phyloP scores from a whole-genome alignment of 2,113 vertebrate genomes.

The Carlito syrichta region DNA sequence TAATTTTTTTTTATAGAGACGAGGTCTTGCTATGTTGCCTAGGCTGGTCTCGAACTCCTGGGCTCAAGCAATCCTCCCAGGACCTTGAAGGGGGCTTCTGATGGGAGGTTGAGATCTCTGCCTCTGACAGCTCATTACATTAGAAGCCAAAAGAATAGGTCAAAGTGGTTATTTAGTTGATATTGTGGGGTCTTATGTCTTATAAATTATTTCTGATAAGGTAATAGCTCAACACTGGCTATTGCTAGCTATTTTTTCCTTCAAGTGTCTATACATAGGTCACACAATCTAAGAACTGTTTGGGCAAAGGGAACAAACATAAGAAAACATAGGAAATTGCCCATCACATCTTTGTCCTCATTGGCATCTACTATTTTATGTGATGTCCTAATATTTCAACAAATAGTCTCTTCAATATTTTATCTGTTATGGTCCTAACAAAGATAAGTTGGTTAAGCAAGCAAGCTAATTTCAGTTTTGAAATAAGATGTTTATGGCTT shows the following conservation, averaged over 20 bases:
- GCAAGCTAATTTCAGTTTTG: constrained; percentile 72
- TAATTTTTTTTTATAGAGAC: too few relatives aligned
- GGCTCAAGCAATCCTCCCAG: too few relatives aligned
- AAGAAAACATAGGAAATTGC: not conserved
- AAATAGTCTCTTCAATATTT: constrained; percentile 64
- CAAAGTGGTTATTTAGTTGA: not conserved
- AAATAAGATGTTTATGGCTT: constrained; percentile 65
- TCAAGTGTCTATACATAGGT: not conserved
- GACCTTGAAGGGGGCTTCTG: too few relatives aligned
- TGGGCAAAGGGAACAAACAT: not conserved
- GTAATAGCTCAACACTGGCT: not conserved
- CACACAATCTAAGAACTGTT: not conserved
- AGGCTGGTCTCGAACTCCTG: too few relatives aligned
- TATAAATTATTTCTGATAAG: not conserved
- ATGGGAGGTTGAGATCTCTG: not conserved
- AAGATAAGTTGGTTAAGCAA: constrained; percentile 67
- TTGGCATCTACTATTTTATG: not conserved
- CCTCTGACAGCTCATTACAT: not conserved
- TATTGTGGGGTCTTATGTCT: not conserved
- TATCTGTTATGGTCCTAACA: constrained; percentile 64
- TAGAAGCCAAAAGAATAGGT: not conserved
- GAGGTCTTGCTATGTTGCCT: too few relatives aligned
- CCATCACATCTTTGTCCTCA: not conserved
- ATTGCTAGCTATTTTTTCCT: not conserved
- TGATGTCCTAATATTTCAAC: constrained; percentile 8